Evolutionary conservation across 2,113 vertebrate species (phyloP), one percentile per base, ranked within the genome.

Genomic region (Phalacrocorax brasilianus): DNA sequence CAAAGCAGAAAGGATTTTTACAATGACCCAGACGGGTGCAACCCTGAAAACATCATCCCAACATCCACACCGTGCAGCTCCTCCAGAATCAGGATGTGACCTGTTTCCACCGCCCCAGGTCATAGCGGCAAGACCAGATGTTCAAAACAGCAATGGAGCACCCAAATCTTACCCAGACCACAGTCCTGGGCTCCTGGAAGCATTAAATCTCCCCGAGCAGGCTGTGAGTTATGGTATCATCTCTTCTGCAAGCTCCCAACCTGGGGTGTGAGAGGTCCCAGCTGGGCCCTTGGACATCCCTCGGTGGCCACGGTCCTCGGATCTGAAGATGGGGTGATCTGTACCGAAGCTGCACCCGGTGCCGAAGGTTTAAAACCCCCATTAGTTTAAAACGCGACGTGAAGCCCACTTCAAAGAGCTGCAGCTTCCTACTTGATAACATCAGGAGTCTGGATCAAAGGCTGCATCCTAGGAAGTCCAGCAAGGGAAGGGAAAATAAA

Each of bases 401-500:
- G 95, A 89, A 91, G 73, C 77, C 32, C 24, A 19, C 58, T 61
- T 81, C 84, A 72, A 82, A 97, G 96, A 74, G 80, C 68, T 56
- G 67, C 77, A 80, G 91, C 75, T 89, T 91, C 92, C 61, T 44
- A 70, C 82, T 52, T 2, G 84, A 82, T 94, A 95, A 19, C 86
- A 56, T 89, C 71, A 2, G 96, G 96, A 71, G 50, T 8, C 7
- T 27, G 76, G 91, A 95, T 95, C 96, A 93, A 91, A 97, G 96
- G 86, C 72, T 44, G 91, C 3, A 0, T 55, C 79, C 44, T 81
- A 15, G 35, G 91, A 88, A 93, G 81, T 52, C 88, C 93, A 86
- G 56, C 33, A 1, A 82, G 91, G 89, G 62, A 47, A 72, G 86
- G 93, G 74, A 89, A 86, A 95, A 94, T 62, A 62, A 91, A 88